Evolutionary conservation across 2,797 vertebrate species (phyloP).

Genomic region (Hippopotamyrus pictus): DNA sequence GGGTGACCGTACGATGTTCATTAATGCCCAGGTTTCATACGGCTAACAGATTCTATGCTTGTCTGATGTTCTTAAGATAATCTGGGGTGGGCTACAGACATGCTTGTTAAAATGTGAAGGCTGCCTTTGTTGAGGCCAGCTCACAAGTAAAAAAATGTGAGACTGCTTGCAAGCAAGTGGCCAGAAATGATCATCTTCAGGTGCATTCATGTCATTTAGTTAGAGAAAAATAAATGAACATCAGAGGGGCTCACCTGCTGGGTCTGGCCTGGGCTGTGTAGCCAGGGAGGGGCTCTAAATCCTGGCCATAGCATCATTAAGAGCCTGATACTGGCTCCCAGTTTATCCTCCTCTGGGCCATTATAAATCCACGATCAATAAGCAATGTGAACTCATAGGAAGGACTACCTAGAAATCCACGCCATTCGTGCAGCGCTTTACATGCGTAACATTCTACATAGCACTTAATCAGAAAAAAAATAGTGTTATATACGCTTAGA

Average conservation of each 20-base stretch:
- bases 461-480: neutral
- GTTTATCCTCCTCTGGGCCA: constrained; percentile 4
- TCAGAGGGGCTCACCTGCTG: neutral
- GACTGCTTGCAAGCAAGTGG: neutral
- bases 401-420: neutral
- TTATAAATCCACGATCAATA: neutral
- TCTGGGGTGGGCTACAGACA: neutral
- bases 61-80: neutral
- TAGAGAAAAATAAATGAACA: neutral
- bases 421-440: neutral
- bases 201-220: neutral
- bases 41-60: neutral
- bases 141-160: neutral
- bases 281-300: neutral
- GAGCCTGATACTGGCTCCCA: neutral
- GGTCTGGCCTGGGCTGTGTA: neutral
- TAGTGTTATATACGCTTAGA: neutral
- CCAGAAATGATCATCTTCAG: neutral
- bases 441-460: neutral
- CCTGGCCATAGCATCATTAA: neutral
- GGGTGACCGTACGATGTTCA: neutral
- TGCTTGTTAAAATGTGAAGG: neutral
- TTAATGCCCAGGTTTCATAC: neutral
- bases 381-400: neutral
- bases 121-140: neutral